Percentiles rank a stretch among this genome's conserved stretches.
phyloP scores from a whole-genome alignment of 2,797 vertebrate genomes.

The Loriculus beryllinus region DNA sequence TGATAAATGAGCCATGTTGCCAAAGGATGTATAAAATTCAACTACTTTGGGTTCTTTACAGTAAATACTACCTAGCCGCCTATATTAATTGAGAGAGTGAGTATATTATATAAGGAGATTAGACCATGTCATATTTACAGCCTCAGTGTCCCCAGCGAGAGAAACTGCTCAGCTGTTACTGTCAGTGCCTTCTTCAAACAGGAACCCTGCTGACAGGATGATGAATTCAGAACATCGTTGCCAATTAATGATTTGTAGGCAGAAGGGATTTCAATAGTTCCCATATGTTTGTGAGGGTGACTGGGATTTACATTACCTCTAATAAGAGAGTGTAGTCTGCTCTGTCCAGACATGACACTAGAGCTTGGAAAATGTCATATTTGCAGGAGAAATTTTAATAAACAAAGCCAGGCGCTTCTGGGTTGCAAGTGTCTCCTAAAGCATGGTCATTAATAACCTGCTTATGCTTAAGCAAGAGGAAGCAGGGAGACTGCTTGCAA shows the following conservation, averaged over 20 bases:
- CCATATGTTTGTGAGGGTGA: conserved; percentile 47
- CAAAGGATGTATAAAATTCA: neutral
- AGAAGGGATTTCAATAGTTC: conserved; percentile 54
- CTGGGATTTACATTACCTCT: conserved; percentile 40
- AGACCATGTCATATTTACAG: conserved; percentile 34
- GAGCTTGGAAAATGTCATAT: conserved; percentile 29
- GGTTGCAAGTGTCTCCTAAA: neutral
- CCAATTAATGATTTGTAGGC: conserved; percentile 65
- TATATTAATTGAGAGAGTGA: neutral
- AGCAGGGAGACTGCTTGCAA: neutral
- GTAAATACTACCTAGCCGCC: neutral
- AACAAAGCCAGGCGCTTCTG: neutral
- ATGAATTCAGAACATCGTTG: conserved; percentile 48
- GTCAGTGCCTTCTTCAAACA: conserved; percentile 44
- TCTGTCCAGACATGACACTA: conserved; percentile 9
- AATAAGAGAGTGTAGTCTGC: neutral
- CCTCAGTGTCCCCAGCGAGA: neutral
- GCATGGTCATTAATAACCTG: neutral
- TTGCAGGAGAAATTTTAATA: conserved; percentile 4
- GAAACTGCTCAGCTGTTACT: conserved; percentile 37
- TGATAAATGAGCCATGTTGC: neutral
- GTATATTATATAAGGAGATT: conserved; percentile 33
- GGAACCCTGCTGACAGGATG: conserved; percentile 57
- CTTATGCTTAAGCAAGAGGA: neutral
- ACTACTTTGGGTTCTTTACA: neutral